Evolutionary conservation across 1,140 invertebrate genomes (phyloP).

Genomic region (Teleopsis dalmanni): DNA sequence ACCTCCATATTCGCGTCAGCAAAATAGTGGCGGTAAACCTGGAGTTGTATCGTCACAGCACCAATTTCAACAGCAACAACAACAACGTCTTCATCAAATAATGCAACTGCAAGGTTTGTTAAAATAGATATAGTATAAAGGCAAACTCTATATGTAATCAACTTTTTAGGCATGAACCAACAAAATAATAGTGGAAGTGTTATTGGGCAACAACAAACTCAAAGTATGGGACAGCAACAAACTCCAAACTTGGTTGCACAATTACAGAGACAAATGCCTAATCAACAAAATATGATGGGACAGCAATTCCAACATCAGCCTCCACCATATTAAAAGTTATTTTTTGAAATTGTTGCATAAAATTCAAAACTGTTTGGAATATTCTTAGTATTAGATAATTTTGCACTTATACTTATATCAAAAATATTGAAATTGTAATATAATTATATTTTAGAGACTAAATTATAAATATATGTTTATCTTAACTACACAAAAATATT

Average conservation of each 20-base stretch:
- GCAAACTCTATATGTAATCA: not conserved
- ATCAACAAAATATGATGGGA: conserved; percentile 39
- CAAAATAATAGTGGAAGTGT: conserved; percentile 4
- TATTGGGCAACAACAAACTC: conserved; percentile 33
- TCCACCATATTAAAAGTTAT: conserved; percentile 6
- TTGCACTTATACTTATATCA: no score
- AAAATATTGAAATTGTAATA: no score
- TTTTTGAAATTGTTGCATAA: no score
- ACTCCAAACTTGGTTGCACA: conserved; percentile 55
- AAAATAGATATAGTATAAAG: not conserved
- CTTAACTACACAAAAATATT: no score
- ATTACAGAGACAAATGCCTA: conserved; percentile 49
- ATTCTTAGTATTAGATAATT: no score
- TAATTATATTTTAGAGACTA: no score
- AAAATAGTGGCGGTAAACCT: conserved; percentile 34
- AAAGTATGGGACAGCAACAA: conserved; percentile 52
- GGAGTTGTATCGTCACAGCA: conserved; percentile 32
- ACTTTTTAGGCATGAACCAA: not conserved
- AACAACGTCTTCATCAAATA: conserved; percentile 44
- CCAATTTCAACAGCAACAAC: conserved; percentile 41
- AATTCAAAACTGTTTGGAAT: no score
- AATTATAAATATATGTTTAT: no score
- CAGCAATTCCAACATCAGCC: conserved; percentile 39
- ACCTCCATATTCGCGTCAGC: conserved; percentile 44
- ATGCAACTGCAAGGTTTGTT: conserved; percentile 37